Conservation (phyloP, 2,113 vertebrate species). For the human region GRCh38 chr18:30986501-30987000, state of each 20-base stretch:
- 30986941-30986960: constrained; percentile 48
- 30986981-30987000: constrained; percentile 60
- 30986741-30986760: not conserved
- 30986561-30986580: not conserved
- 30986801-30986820: not conserved
- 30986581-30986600: not conserved
- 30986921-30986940: not conserved
- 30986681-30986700: accelerated
- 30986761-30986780: not conserved
- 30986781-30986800: not conserved
- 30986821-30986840: not conserved
- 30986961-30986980: constrained; percentile 78
- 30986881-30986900: not conserved
- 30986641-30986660: not conserved
- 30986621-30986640: not conserved
- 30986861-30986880: not conserved
- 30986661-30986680: not conserved
- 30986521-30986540: not conserved
- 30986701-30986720: not conserved
- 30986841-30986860: not conserved
- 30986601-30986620: not conserved
- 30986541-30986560: constrained; percentile 4
- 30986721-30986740: not conserved
- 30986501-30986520: not conserved
- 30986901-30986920: not conserved